phyloP scores from a whole-genome alignment of 2,888 invertebrate species.

The Xestia sexstrigata region DNA sequence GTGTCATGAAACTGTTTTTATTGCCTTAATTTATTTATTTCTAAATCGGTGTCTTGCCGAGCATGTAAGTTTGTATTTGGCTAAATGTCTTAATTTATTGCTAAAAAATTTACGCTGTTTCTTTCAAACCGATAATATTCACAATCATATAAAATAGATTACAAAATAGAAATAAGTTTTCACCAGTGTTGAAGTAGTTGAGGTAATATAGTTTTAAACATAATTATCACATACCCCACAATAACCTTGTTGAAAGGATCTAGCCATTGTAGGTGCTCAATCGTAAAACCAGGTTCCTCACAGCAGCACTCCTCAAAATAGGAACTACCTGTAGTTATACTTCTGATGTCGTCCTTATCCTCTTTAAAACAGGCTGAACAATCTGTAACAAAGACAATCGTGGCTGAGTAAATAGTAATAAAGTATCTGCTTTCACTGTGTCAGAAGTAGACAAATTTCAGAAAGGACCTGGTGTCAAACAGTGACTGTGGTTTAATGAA shows the following conservation, averaged over 20 bases:
- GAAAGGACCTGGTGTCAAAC: neutral
- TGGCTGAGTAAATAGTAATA: neutral
- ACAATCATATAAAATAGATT: neutral
- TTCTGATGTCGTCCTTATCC: conserved; percentile 65
- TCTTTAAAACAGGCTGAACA: conserved; percentile 76
- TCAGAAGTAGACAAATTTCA: neutral
- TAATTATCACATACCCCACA: conserved; percentile 80
- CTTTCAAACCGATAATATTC: neutral
- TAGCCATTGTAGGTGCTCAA: conserved; percentile 76
- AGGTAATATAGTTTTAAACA: conserved; percentile 38
- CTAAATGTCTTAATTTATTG: neutral
- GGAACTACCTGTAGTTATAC: conserved; percentile 72
- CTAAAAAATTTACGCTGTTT: neutral
- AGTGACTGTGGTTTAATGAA: neutral
- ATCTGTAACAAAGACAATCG: conserved; percentile 73
- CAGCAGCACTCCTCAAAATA: conserved; percentile 82
- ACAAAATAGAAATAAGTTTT: neutral
- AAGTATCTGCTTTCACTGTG: neutral
- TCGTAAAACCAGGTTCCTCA: conserved; percentile 68
- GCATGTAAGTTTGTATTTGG: neutral
- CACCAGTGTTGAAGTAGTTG: neutral
- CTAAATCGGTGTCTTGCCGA: neutral
- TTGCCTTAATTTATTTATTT: neutral
- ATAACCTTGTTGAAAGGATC: conserved; percentile 73
- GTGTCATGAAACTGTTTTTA: neutral